Conservation (phyloP, 53 echinoderm and acorn worm genomes). For the Arbacia lixula region DNA sequence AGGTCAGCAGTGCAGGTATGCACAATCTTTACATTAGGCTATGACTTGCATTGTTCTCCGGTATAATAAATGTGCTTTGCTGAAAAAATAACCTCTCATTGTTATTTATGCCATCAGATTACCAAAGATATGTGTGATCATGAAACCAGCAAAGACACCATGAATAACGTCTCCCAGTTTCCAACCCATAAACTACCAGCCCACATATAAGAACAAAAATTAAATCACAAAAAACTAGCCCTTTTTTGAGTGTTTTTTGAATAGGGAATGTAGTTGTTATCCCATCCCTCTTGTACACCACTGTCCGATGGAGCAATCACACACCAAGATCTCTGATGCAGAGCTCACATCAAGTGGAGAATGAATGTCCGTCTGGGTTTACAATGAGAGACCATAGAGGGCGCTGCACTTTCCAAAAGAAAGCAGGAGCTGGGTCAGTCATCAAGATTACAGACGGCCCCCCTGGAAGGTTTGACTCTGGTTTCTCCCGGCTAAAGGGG, state of each 20-base stretch:
- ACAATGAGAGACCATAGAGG: constrained; percentile 79
- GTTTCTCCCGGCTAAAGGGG: constrained; percentile 63
- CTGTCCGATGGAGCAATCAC: neutral
- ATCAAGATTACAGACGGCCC: constrained; percentile 97
- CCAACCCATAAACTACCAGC: constrained; percentile 41
- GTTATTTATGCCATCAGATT: constrained; percentile 93
- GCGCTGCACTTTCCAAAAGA: neutral
- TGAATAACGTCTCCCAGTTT: constrained; percentile 45
- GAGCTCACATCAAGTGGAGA: constrained; percentile 4
- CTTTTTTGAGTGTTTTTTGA: too few relatives aligned
- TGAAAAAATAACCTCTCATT: too few relatives aligned
- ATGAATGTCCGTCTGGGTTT: constrained; percentile 95
- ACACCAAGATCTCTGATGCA: constrained; percentile 7
- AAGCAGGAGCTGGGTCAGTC: constrained; percentile 52
- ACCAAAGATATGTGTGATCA: constrained; percentile 83
- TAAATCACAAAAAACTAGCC: too few relatives aligned
- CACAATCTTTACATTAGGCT: too few relatives aligned
- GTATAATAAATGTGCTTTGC: too few relatives aligned
- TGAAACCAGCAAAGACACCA: constrained; percentile 34
- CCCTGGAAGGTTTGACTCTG: constrained; percentile 62
- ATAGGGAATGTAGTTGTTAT: too few relatives aligned
- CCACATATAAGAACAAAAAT: too few relatives aligned
- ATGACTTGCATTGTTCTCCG: too few relatives aligned
- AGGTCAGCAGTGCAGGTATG: too few relatives aligned
- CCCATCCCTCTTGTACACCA: constrained; percentile 9